phyloP scores from a whole-genome alignment of 2,888 invertebrate species.

The Lasioglossum malachurum region DNA sequence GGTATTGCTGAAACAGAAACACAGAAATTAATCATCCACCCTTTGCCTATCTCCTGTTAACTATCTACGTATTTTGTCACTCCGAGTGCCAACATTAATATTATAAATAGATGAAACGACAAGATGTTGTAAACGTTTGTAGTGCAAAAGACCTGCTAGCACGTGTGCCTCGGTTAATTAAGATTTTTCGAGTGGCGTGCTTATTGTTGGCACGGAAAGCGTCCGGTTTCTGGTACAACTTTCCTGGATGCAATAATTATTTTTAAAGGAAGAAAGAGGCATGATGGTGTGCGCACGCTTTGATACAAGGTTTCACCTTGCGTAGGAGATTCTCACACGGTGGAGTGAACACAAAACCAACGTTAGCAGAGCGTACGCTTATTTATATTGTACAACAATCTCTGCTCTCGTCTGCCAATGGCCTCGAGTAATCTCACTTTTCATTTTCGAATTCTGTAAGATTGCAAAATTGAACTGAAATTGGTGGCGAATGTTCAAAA shows the following conservation, averaged over 20 bases:
- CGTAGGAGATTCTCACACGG: constrained; percentile 69
- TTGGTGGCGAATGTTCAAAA: background rate
- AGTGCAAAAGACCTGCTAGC: background rate
- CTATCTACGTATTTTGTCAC: background rate
- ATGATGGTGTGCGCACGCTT: constrained; percentile 13
- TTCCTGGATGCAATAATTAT: constrained; percentile 40
- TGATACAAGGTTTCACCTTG: constrained; percentile 65
- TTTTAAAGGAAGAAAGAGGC: constrained; percentile 34
- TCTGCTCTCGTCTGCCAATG: constrained; percentile 14
- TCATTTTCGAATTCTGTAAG: background rate
- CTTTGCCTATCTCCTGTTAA: background rate
- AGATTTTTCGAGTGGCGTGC: background rate
- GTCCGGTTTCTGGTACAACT: constrained; percentile 25
- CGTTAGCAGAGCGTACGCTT: constrained; percentile 43
- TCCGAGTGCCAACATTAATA: background rate
- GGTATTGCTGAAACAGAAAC: constrained; percentile 84
- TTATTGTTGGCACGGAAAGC: constrained; percentile 19
- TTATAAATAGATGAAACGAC: background rate
- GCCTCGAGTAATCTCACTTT: background rate
- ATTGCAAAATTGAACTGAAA: background rate
- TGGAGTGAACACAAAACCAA: constrained; percentile 49
- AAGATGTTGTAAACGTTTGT: background rate
- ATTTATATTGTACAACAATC: constrained; percentile 29
- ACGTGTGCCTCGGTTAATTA: background rate
- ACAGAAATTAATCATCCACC: background rate